These are phyloP conservation scores for Cynoglossus semilaevis DNA, from an alignment of 2,113 vertebrate species.

Conservation along the genomic window DNA sequence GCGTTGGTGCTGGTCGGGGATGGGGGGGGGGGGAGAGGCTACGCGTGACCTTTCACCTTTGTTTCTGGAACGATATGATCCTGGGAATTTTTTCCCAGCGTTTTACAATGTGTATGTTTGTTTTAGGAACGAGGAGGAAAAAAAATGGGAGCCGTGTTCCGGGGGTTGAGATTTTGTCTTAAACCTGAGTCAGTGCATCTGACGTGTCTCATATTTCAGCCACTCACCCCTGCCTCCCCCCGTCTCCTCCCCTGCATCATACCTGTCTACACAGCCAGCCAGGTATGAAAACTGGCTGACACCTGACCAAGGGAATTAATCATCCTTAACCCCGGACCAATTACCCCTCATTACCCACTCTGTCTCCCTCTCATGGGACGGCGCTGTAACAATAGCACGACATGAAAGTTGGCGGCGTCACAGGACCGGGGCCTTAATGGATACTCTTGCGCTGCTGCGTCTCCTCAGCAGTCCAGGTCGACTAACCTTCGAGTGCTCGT, in stretches of 20 bases:
- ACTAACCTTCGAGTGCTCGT: slow-evolving; percentile 63
- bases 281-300: slow-evolving; percentile 69
- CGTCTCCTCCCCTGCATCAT: slow-evolving; percentile 37
- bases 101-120: slow-evolving; percentile 8
- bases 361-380: slow-evolving; percentile 60
- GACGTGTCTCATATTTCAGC: slow-evolving; percentile 39
- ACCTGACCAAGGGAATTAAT: slow-evolving; percentile 78
- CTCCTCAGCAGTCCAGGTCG: slow-evolving; percentile 57
- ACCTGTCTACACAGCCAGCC: slow-evolving; percentile 49
- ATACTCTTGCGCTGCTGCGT: slow-evolving; percentile 33
- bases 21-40: too few relatives aligned
- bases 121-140: neutral
- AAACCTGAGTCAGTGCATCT: neutral
- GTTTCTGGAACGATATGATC: slow-evolving; percentile 48
- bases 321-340: slow-evolving; percentile 78
- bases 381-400: slow-evolving; percentile 60
- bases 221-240: slow-evolving; percentile 27
- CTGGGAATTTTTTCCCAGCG: slow-evolving; percentile 31
- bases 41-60: slow-evolving; percentile 50
- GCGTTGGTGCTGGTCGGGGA: slow-evolving; percentile 34
- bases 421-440: slow-evolving; percentile 62
- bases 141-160: neutral
- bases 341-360: slow-evolving; percentile 77
- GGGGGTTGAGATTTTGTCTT: neutral
- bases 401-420: slow-evolving; percentile 65